phyloP scores from a whole-genome alignment of 2,797 vertebrate species.

The Urocyon cinereoargenteus region DNA sequence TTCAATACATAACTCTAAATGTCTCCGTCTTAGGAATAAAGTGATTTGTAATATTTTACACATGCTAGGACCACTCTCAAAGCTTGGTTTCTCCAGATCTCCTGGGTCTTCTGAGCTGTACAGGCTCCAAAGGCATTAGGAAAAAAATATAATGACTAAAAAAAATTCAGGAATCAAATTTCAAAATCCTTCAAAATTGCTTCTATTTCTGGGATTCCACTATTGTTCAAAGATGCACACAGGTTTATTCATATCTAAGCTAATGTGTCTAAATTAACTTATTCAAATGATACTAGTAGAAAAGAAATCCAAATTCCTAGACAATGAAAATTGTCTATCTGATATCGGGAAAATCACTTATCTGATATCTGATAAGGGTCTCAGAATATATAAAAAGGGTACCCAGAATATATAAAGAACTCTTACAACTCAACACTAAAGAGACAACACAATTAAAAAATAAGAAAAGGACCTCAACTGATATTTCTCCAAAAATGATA shows the following conservation, averaged over 20 bases:
- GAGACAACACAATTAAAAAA: neutral
- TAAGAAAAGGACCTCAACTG: neutral
- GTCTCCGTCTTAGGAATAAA: neutral
- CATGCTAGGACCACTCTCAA: neutral
- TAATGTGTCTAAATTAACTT: neutral
- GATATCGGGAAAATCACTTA: neutral
- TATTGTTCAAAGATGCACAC: constrained; percentile 10
- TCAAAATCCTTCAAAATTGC: constrained; percentile 53
- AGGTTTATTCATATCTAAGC: constrained; percentile 6
- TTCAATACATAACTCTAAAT: neutral
- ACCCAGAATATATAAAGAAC: neutral
- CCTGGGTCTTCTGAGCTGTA: neutral
- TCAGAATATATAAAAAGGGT: neutral
- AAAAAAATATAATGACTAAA: constrained; percentile 46
- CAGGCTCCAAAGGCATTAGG: neutral
- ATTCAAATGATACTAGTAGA: constrained; percentile 5
- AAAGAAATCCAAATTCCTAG: constrained; percentile 41
- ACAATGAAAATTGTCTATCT: neutral
- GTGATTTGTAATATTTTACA: neutral
- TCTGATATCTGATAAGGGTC: neutral
- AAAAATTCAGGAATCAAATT: neutral
- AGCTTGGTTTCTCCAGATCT: neutral
- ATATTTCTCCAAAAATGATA: constrained; percentile 13
- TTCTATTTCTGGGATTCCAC: constrained; percentile 28
- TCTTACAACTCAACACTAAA: constrained; percentile 37